Percentiles rank a stretch among this genome's conserved stretches.
These are phyloP conservation scores for Dione vanillae DNA, from an alignment of 2,888 invertebrate genomes.

Conservation along the genomic window DNA sequence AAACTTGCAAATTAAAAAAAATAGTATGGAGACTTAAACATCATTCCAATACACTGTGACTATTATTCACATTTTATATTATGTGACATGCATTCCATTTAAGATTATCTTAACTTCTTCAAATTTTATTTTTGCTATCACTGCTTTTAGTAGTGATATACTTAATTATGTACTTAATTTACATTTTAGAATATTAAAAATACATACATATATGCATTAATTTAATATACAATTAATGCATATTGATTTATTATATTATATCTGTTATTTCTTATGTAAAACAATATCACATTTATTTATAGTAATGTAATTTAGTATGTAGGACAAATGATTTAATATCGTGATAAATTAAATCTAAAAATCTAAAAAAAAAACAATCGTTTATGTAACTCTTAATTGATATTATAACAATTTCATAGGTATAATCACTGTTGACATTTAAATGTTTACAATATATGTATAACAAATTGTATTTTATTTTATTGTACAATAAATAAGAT, in stretches of 20 bases:
- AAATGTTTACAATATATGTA: conserved; percentile 14
- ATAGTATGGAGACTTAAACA: neutral
- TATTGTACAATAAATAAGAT: conserved; percentile 16
- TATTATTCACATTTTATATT: neutral
- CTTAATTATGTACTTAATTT: conserved; percentile 12
- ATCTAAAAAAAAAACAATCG: neutral
- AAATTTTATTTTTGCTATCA: neutral
- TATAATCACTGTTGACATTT: conserved; percentile 18
- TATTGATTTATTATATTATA: neutral
- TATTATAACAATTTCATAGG: neutral
- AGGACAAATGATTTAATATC: neutral
- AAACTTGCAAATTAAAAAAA: neutral
- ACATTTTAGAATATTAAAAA: neutral
- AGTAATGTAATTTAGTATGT: conserved; percentile 2
- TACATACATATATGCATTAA: neutral
- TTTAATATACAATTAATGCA: neutral
- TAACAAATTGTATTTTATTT: conserved; percentile 22
- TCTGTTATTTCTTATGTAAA: neutral
- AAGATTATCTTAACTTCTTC: neutral
- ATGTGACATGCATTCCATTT: neutral
- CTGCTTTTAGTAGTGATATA: neutral
- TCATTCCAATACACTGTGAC: neutral
- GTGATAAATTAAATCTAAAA: conserved; percentile 7
- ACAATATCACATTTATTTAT: neutral
- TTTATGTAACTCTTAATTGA: neutral